phyloP scores from a whole-genome alignment of 2,888 invertebrate genomes.

The Lordiphosa andalusiaca region DNA sequence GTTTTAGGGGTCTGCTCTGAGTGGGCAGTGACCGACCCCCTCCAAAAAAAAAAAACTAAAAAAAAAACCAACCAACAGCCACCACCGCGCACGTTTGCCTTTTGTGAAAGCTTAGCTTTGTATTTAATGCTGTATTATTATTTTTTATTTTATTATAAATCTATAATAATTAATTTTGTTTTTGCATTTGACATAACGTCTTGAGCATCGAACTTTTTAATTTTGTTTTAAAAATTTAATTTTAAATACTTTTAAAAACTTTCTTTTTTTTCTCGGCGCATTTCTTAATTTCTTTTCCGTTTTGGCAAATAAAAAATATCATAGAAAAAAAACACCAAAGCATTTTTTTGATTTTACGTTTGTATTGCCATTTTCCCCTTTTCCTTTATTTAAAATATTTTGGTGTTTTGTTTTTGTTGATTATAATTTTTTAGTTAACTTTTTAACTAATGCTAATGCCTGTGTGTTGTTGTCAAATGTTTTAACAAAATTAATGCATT shows the following conservation, averaged over 20 bases:
- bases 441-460: slow-evolving; percentile 36
- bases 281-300: slow-evolving; percentile 37
- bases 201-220: slow-evolving; percentile 63
- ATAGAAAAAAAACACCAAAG: slow-evolving; percentile 43
- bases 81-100: background rate
- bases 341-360: slow-evolving; percentile 38
- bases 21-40: slow-evolving; percentile 42
- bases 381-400: slow-evolving; percentile 19
- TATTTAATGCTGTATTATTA: slow-evolving; percentile 38
- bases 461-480: slow-evolving; percentile 74
- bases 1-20: slow-evolving; percentile 60
- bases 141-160: slow-evolving; percentile 27
- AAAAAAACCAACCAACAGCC: slow-evolving; percentile 26
- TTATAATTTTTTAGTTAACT: slow-evolving; percentile 50
- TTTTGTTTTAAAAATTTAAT: slow-evolving; percentile 51
- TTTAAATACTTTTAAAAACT: slow-evolving; percentile 44
- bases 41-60: no score
- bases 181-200: slow-evolving; percentile 76
- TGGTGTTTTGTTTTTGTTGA: slow-evolving; percentile 39
- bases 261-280: slow-evolving; percentile 43
- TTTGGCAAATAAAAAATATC: slow-evolving; percentile 63
- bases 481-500: slow-evolving; percentile 50
- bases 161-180: slow-evolving; percentile 52
- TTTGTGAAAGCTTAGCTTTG: slow-evolving; percentile 21
- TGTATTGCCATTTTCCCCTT: slow-evolving; percentile 25